Evolutionary conservation across 2,888 invertebrate genomes (phyloP).

Genomic region (Drosophila melanosoma): DNA sequence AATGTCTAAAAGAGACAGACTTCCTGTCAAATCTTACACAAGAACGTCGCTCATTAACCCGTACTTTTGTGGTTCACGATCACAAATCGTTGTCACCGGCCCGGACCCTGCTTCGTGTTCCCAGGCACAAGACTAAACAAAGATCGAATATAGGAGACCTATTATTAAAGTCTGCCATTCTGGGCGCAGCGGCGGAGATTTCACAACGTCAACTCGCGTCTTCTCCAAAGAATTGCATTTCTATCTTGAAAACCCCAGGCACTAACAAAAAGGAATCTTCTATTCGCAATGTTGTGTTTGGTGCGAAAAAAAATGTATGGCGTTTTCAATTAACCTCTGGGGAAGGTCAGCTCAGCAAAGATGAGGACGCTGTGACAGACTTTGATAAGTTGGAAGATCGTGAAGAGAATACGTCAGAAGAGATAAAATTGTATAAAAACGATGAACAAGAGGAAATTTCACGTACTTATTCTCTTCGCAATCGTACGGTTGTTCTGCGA

Average conservation of each 20-base stretch:
- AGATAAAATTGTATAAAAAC: constrained; percentile 15
- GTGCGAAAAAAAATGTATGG: constrained; percentile 77
- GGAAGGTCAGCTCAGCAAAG: constrained; percentile 56
- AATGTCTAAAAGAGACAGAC: background rate
- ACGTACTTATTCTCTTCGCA: constrained; percentile 53
- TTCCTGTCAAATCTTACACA: constrained; percentile 9
- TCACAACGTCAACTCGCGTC: constrained; percentile 10
- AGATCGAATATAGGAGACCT: constrained; percentile 28
- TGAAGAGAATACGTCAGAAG: constrained; percentile 61
- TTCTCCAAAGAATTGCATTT: constrained; percentile 52
- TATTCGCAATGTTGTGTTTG: constrained; percentile 75
- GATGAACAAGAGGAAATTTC: constrained; percentile 1
- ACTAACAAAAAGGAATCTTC: constrained; percentile 58
- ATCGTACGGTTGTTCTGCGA: constrained; percentile 49
- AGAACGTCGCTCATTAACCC: constrained; percentile 19
- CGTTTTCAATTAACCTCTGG: constrained; percentile 75
- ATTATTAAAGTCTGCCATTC: constrained; percentile 56
- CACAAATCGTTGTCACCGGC: constrained; percentile 66
- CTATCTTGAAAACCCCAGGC: constrained; percentile 83
- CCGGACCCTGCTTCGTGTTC: constrained; percentile 55
- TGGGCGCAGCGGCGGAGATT: constrained; percentile 47
- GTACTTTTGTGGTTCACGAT: constrained; percentile 57
- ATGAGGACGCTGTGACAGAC: constrained; percentile 23
- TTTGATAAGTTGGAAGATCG: constrained; percentile 55
- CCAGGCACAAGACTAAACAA: constrained; percentile 37